Evolutionary conservation across 2,797 vertebrate species (phyloP).

Genomic region (Clarias pachynema): DNA sequence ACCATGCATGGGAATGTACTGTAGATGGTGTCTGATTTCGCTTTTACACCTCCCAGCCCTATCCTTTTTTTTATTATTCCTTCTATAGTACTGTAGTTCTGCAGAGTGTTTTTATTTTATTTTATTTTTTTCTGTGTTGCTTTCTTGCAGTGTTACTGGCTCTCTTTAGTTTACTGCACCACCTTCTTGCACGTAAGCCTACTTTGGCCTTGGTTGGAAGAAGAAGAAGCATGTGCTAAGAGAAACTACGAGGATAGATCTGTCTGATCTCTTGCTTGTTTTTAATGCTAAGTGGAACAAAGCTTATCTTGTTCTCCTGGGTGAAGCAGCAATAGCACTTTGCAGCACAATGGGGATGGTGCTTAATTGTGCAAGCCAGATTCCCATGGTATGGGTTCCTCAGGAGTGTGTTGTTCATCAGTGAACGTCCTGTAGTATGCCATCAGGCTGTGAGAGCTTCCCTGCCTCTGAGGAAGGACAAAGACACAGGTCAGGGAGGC

Average conservation of each 20-base stretch:
- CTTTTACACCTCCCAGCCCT: constrained; percentile 18
- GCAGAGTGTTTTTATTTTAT: constrained; percentile 37
- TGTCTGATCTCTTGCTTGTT: constrained; percentile 33
- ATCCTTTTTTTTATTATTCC: constrained; percentile 5
- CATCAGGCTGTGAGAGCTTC: constrained; percentile 66
- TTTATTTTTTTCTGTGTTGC: constrained; percentile 27
- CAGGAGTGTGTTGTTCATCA: constrained; percentile 56
- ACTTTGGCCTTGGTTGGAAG: background rate
- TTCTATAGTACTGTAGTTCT: constrained; percentile 27
- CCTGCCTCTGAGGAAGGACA: constrained; percentile 69
- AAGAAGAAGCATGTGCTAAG: constrained; percentile 10
- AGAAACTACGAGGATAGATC: constrained; percentile 14
- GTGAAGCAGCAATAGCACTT: constrained; percentile 38
- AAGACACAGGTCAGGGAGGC: constrained; percentile 68
- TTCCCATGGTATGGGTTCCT: constrained; percentile 76
- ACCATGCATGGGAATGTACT: constrained; percentile 8
- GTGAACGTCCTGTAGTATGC: constrained; percentile 66
- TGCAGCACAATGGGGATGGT: constrained; percentile 55
- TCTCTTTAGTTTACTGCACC: background rate
- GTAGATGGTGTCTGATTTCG: background rate
- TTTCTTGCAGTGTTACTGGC: background rate
- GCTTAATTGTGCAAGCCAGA: constrained; percentile 59
- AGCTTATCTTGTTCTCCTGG: constrained; percentile 40
- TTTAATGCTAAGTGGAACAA: constrained; percentile 39
- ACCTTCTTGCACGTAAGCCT: constrained; percentile 21